Percentiles rank a stretch among this genome's conserved stretches.
phyloP scores from a whole-genome alignment of 2,888 invertebrate species.

The Metallyticus violacea region DNA sequence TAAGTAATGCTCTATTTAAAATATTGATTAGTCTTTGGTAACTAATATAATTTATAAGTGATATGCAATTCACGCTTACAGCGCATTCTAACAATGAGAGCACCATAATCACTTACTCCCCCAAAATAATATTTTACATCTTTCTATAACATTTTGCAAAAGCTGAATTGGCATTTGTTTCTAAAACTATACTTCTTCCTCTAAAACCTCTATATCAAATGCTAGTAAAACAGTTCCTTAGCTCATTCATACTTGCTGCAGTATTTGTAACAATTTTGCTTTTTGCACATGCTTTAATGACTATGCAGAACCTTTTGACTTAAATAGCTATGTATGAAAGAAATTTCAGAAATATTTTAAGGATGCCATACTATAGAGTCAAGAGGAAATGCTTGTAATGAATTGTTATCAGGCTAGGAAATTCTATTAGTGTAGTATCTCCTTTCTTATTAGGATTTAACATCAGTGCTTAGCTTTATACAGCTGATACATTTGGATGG shows the following conservation, averaged over 20 bases:
- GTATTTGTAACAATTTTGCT: not conserved
- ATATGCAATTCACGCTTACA: conserved; percentile 1
- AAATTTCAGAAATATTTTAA: not conserved
- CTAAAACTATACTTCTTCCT: not conserved
- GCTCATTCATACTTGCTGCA: not conserved
- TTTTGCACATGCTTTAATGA: not conserved
- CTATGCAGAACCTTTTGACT: not conserved
- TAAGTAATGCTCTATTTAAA: not conserved
- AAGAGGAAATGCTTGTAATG: not conserved
- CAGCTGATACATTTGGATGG: not conserved
- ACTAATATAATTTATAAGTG: not conserved
- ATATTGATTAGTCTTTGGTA: not conserved
- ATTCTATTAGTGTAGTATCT: not conserved
- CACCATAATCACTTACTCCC: not conserved
- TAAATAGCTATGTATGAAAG: not conserved
- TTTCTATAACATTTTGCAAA: not conserved
- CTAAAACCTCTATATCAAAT: not conserved
- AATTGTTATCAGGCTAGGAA: not conserved
- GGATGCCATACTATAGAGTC: not conserved
- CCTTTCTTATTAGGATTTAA: not conserved
- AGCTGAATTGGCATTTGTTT: not conserved
- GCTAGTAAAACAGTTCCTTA: not conserved
- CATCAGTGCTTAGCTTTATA: not conserved
- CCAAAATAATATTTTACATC: not conserved
- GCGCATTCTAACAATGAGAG: not conserved